Evolutionary conservation across 2,113 vertebrate genomes (phyloP).

Genomic region (Hucho hucho): DNA sequence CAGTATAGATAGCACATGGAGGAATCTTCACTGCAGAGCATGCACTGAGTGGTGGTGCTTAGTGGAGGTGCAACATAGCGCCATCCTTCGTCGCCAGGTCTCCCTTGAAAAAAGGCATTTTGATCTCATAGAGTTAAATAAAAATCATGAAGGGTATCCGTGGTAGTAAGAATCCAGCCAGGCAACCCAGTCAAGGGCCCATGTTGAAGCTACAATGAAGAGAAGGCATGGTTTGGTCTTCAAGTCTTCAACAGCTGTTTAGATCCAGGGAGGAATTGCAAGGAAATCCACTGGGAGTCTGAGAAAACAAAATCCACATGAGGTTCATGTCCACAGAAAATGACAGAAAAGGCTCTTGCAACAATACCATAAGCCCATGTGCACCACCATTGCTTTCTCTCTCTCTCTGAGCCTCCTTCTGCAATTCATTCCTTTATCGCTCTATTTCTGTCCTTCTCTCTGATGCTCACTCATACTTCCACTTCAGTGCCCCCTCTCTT

Average conservation of each 20-base stretch:
- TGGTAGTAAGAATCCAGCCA: neutral
- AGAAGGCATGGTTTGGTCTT: slow-evolving; percentile 24
- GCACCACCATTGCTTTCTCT: neutral
- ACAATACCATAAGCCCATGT: too few species aligned
- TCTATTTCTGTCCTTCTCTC: slow-evolving; percentile 66
- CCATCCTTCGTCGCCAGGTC: neutral
- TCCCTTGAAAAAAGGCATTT: neutral
- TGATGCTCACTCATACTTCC: slow-evolving; percentile 65
- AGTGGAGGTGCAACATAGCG: neutral
- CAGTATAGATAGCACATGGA: slow-evolving; percentile 42
- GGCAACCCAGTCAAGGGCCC: slow-evolving; percentile 47
- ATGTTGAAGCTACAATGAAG: slow-evolving; percentile 37
- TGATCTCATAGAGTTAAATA: neutral
- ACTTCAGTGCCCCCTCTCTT: slow-evolving; percentile 25
- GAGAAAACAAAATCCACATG: slow-evolving; percentile 38
- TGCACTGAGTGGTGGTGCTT: neutral
- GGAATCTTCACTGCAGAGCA: slow-evolving; percentile 12
- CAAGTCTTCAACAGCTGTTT: slow-evolving; percentile 18
- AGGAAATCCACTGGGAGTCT: slow-evolving; percentile 33
- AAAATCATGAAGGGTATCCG: neutral
- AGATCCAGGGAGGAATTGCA: slow-evolving; percentile 23
- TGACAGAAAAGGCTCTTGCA: too few species aligned
- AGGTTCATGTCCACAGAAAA: slow-evolving; percentile 5
- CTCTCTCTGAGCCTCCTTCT: slow-evolving; percentile 9
- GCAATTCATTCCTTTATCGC: slow-evolving; percentile 55